Evolutionary conservation across 2,888 invertebrate species (phyloP).

Genomic region (Pristionchus maxplancki): DNA sequence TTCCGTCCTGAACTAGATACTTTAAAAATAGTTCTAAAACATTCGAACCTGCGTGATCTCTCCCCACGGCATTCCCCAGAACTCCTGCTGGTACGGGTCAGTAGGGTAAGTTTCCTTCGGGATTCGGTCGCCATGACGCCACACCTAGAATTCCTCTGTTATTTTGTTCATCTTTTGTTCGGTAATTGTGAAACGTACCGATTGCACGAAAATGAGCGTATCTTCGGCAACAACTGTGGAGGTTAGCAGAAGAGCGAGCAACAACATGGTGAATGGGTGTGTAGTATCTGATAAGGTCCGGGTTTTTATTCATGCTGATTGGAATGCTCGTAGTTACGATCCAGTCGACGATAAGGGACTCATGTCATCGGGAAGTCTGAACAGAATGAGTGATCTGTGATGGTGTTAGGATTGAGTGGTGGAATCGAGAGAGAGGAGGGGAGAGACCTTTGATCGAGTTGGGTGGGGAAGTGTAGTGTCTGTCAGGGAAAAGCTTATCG

Average conservation of each 20-base stretch:
- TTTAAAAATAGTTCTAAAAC: neutral
- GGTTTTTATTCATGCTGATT: too few relatives aligned
- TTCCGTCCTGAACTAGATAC: neutral
- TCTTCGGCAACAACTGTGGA: neutral
- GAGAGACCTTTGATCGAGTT: neutral
- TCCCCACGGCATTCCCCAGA: constrained; percentile 61
- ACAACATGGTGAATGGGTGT: neutral
- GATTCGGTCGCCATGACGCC: constrained; percentile 70
- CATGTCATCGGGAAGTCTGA: neutral
- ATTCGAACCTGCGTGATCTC: constrained; percentile 61
- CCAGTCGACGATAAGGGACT: neutral
- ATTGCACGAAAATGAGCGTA: neutral
- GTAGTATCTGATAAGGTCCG: neutral
- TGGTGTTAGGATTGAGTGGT: neutral
- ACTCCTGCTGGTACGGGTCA: constrained; percentile 57
- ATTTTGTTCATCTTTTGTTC: neutral
- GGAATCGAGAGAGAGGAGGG: neutral
- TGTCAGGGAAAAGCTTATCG: neutral
- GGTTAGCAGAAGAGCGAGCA: neutral
- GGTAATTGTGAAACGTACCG: neutral
- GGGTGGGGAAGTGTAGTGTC: neutral
- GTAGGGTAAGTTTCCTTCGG: constrained; percentile 62
- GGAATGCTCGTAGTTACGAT: neutral
- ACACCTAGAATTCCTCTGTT: constrained; percentile 57
- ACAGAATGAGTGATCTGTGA: neutral